Evolutionary conservation across 2,888 invertebrate species (phyloP).

Genomic region (Cantharis rustica): DNA sequence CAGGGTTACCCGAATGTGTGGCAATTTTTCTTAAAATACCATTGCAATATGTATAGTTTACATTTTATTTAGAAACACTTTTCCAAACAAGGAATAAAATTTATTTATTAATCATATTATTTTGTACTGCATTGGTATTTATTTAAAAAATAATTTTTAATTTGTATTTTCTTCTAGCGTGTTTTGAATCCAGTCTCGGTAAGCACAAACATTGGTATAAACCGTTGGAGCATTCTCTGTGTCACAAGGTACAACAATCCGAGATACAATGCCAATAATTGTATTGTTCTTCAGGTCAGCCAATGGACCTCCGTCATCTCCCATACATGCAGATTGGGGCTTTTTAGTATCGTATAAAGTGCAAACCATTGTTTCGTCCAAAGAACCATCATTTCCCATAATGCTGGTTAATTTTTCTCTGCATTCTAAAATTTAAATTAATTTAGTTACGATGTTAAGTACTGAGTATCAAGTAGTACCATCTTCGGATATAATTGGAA

Average conservation of each 20-base stretch:
- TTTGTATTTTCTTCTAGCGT: neutral
- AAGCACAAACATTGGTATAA: conserved; percentile 9
- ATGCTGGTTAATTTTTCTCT: neutral
- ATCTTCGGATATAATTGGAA: conserved; percentile 1
- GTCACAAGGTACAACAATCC: conserved; percentile 8
- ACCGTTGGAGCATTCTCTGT: conserved; percentile 1
- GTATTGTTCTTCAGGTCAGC: conserved; percentile 8
- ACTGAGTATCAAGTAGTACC: neutral
- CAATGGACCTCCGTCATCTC: conserved; percentile 65
- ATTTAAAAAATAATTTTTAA: neutral
- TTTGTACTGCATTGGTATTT: neutral
- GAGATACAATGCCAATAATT: conserved; percentile 6
- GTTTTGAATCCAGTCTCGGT: conserved; percentile 1
- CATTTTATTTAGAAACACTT: too few species aligned
- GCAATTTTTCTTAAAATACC: too few species aligned
- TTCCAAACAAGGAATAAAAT: too few species aligned
- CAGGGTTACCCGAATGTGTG: too few species aligned
- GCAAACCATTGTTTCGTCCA: neutral
- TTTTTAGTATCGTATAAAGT: conserved; percentile 41
- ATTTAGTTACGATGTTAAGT: neutral
- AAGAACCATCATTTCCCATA: neutral
- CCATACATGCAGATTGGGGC: conserved; percentile 57
- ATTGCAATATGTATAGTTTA: too few species aligned
- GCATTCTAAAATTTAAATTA: conserved; percentile 1
- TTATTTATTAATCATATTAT: neutral